A percentile compares a stretch with the other conserved stretches of the same genome.
Conservation (phyloP, 2,888 invertebrate genomes). For the Acleris sparsana region DNA sequence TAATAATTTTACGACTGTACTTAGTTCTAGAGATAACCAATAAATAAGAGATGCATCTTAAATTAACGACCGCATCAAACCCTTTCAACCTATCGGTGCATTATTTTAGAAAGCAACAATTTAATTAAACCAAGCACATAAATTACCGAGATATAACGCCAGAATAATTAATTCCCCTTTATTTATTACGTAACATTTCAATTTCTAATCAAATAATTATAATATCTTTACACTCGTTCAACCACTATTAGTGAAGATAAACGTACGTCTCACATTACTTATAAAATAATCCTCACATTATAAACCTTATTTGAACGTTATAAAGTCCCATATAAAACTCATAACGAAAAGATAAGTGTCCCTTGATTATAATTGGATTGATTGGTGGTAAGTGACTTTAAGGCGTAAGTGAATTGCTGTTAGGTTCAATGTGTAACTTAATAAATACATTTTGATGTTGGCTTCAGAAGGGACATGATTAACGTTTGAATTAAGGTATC, state of each 20-base stretch:
- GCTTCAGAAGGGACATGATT: conserved; percentile 17
- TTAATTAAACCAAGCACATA: conserved; percentile 31
- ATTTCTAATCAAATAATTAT: conserved; percentile 29
- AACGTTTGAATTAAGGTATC: conserved; percentile 7
- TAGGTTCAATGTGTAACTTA: conserved; percentile 10
- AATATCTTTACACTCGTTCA: conserved; percentile 26
- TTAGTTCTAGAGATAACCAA: background rate
- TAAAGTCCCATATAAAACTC: conserved; percentile 5
- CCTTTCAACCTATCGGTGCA: conserved; percentile 14
- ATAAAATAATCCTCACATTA: background rate
- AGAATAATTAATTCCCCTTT: conserved; percentile 24
- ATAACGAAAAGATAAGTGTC: conserved; percentile 9
- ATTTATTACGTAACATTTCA: conserved; percentile 32
- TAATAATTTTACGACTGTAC: too few species aligned
- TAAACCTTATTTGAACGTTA: background rate
- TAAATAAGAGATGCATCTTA: conserved; percentile 17
- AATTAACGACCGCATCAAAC: conserved; percentile 14
- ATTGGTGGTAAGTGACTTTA: background rate
- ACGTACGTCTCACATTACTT: conserved; percentile 8
- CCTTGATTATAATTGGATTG: background rate
- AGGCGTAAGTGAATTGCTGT: background rate
- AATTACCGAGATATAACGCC: conserved; percentile 24
- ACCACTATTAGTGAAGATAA: conserved; percentile 26
- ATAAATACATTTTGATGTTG: conserved; percentile 1
- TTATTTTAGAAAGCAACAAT: conserved; percentile 29